Evolutionary conservation across 2,888 invertebrate species (phyloP).

Genomic region (Eurois occulta): DNA sequence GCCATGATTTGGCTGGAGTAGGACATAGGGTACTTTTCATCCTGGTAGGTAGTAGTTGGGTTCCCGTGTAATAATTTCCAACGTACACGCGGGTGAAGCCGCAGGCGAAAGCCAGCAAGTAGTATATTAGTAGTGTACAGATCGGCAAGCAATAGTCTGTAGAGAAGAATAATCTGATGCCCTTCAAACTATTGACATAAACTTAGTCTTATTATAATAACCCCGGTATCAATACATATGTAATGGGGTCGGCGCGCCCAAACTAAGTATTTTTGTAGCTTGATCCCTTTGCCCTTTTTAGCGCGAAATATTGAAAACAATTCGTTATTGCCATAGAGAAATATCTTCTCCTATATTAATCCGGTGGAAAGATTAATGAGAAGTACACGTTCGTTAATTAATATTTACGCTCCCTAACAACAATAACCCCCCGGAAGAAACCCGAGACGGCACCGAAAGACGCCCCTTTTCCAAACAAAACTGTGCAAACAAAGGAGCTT

Average conservation of each 20-base stretch:
- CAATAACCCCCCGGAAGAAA: not conserved
- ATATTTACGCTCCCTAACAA: slow-evolving; percentile 18
- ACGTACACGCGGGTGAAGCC: too few relatives aligned
- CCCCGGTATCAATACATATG: not conserved
- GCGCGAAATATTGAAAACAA: not conserved
- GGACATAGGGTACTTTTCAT: too few relatives aligned
- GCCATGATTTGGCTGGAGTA: too few relatives aligned
- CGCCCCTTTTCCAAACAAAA: slow-evolving; percentile 18
- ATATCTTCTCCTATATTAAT: not conserved
- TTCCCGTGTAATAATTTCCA: too few relatives aligned
- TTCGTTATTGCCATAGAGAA: not conserved
- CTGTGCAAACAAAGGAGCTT: slow-evolving; percentile 17
- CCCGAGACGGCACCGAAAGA: not conserved
- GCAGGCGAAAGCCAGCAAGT: not conserved
- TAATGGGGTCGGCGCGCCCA: not conserved
- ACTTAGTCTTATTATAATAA: not conserved
- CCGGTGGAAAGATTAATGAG: not conserved
- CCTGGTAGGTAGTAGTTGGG: too few relatives aligned
- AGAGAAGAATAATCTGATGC: not conserved
- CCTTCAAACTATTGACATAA: not conserved
- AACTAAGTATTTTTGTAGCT: not conserved
- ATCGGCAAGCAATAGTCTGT: not conserved
- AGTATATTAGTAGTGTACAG: not conserved
- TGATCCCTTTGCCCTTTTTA: not conserved
- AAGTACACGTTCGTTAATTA: slow-evolving; percentile 13